Percentiles rank a stretch among this genome's conserved stretches.
Conservation (phyloP, 2,888 invertebrate genomes). For the Amblyjoppa fuscipennis region DNA sequence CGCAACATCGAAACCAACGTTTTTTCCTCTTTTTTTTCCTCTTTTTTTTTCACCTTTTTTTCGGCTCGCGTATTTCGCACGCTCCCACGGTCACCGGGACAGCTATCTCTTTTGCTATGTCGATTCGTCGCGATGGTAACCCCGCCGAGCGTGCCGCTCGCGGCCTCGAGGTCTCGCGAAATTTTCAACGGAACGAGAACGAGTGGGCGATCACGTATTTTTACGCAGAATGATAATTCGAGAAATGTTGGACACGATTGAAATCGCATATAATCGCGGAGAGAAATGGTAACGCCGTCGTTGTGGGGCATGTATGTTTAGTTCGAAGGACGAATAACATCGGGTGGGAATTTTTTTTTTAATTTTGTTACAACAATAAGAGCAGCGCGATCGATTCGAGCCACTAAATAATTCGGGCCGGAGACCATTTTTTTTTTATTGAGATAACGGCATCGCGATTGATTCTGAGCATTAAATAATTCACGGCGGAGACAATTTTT, state of each 20-base stretch:
- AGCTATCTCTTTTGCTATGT: slow-evolving; percentile 61
- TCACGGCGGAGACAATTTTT: not conserved
- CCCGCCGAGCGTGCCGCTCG: slow-evolving; percentile 53
- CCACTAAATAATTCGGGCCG: not conserved
- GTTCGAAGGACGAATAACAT: not conserved
- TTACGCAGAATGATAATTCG: not conserved
- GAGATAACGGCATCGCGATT: not conserved
- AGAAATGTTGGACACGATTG: not conserved
- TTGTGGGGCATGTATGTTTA: not conserved
- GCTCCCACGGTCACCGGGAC: slow-evolving; percentile 52
- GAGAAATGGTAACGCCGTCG: not conserved
- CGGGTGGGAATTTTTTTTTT: not conserved
- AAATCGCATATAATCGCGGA: not conserved
- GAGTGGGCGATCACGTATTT: slow-evolving; percentile 31
- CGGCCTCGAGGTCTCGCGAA: slow-evolving; percentile 47
- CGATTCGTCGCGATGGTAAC: slow-evolving; percentile 81
- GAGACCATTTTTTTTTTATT: not conserved
- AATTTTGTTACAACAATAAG: too few species aligned
- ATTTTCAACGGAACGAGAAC: slow-evolving; percentile 43
- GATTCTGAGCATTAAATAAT: not conserved
- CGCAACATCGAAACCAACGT: slow-evolving; percentile 18
- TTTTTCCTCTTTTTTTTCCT: slow-evolving; percentile 13
- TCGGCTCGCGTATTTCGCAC: slow-evolving; percentile 55
- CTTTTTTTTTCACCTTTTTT: slow-evolving; percentile 34
- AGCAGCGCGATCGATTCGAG: not conserved